These are phyloP conservation scores for Vultur gryphus DNA, from an alignment of 2,797 vertebrate genomes.

Conservation along the genomic window DNA sequence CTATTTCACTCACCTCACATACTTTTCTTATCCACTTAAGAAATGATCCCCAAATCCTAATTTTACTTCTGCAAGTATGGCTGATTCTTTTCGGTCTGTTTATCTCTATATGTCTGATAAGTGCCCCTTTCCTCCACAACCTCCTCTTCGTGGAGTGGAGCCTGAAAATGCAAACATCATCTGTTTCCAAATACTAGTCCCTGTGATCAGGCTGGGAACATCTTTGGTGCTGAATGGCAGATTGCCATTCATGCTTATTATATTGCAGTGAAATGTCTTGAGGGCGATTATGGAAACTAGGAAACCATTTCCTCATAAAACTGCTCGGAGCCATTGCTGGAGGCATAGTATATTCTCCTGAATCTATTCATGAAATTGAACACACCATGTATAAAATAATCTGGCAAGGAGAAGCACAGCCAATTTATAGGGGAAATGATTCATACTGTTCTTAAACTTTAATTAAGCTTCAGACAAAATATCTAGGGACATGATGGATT, in stretches of 20 bases:
- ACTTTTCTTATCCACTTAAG: neutral
- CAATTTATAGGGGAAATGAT: neutral
- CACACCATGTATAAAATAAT: neutral
- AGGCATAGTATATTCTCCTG: neutral
- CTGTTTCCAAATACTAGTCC: neutral
- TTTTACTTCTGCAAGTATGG: neutral
- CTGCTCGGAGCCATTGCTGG: neutral
- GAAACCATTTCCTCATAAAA: neutral
- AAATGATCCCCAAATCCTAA: neutral
- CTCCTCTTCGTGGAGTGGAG: neutral
- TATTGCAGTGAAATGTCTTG: neutral
- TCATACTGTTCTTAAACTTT: neutral
- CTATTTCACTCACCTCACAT: neutral
- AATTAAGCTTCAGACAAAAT: neutral
- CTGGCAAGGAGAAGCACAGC: neutral
- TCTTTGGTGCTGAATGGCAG: neutral
- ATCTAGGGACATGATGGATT: neutral
- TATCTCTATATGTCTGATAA: neutral
- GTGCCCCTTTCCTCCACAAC: neutral
- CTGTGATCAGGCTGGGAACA: neutral
- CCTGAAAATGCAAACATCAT: neutral
- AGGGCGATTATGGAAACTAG: neutral
- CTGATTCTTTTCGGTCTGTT: neutral
- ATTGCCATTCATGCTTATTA: neutral
- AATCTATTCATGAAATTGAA: neutral